Evolutionary conservation across 2,113 vertebrate genomes (phyloP), one percentile per base, ranked within the genome.

Genomic region (Cephalopholis sonnerati): DNA sequence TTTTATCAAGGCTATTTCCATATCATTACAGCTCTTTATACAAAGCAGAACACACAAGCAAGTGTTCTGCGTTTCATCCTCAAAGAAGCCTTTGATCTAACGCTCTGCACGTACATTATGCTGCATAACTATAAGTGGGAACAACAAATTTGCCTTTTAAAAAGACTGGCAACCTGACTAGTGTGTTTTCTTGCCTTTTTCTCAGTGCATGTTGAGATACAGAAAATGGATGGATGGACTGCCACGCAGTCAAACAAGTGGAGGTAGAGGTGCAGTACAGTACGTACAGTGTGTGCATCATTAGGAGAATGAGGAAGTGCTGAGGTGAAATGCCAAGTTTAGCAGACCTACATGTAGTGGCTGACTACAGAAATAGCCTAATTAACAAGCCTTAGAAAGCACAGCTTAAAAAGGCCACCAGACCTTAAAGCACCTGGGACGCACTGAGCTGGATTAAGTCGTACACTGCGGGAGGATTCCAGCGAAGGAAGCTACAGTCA

Each of bases 301-400:
- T 63, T 12, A 5, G 41, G 32, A 63, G 59, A 86, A 46, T 32
- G 82, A 69, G 68, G 66, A 77, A 90, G 83, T 79, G 77, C 77
- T 69, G 20, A 77, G 74, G 74, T 75, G 84, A 85, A 89, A 85
- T 72, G 82, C 81, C 91, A 93, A 90, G 87, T 91, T 88, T 92
- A 93, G 91, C 87, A 85, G 86, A 75, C 70, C 88, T 81, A 61
- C 79, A 81, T 79, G 81, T 88, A 86, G 87, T 89, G 83, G 81
- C 81, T 71, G 63, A 85, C 79, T 82, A 86, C 94, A 92, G 77
- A 95, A 95, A 96, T 95, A 95, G 93, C 90, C 87, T 92, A 93
- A 95, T 95, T 95, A 95, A 81, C 77, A 44, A 89, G 93, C 91
- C 93, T 96, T 89, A 93, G 84, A 89, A 90, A 93, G 90, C 82